Base-by-base conservation (phyloP, 2,888 invertebrate genomes). In the Eristalis intricaria region DNA sequence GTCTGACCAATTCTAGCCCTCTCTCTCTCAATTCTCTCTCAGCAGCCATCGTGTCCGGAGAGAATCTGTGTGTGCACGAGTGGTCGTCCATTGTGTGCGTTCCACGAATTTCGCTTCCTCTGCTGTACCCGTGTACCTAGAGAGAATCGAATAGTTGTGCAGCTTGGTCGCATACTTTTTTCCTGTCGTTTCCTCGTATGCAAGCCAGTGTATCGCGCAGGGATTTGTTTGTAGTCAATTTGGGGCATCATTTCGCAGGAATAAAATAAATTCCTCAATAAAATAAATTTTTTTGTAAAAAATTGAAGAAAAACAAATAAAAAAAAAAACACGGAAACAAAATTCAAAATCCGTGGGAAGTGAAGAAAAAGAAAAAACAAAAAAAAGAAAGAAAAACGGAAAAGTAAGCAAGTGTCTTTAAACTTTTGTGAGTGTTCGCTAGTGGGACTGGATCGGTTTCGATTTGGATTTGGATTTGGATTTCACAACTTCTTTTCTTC, bases 131-230 rank as follows among this genome's bases (percentile, higher is more conserved):
- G 63, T 56, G 19, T 22, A 56, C 35, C 23, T 66, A 63, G 11
- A 76, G 81, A 81, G 81, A 77, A 85, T 85, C 56, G 68, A 64
- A 82, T 73, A 77, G 81, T 81, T 77, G 77, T 77, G 77, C 63
- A 69, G 81, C 77, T 77, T 81, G 69, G 82, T 85, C 82, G 82
- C 68, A 65, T 71, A 71, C 63, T 71, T 29, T 68, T 79, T 66
- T 70, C 56, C 26, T 81, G 69, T 32, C 65, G 65, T 75, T 76
- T 70, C 43, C 43, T 74, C 26, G 74, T 32, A 60, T 68, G 61
- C 32, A 80, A 74, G 61, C 66, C 73, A 80, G 50, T 73, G 73
- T 63, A 38, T 74, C 80, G 68, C 68, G 74, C 35, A 66, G 60
- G 50, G 63, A 69, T 68, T 74, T 80, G 38, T 56, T 79, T 73